These are phyloP conservation scores for Lutjanus argentimaculatus DNA, from an alignment of 2,797 vertebrate species.

Conservation along the genomic window DNA sequence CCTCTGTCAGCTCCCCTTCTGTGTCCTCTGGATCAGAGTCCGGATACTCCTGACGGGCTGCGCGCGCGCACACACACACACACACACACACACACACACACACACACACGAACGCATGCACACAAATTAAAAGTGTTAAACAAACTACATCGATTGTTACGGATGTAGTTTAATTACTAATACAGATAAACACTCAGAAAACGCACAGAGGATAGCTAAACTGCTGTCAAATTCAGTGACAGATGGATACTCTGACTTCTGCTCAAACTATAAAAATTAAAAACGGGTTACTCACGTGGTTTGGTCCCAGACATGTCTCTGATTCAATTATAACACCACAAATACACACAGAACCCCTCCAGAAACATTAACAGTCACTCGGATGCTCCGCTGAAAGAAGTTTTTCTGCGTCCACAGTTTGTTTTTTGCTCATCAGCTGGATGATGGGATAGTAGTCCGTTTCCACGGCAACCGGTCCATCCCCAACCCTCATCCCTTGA, in stretches of 20 bases:
- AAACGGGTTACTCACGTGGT: slow-evolving; percentile 69
- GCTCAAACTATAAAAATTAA: background rate
- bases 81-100: background rate
- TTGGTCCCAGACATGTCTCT: slow-evolving; percentile 74
- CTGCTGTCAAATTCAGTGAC: background rate
- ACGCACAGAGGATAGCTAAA: background rate
- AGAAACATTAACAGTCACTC: slow-evolving; percentile 53
- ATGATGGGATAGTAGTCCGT: slow-evolving; percentile 46
- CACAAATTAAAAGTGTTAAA: background rate
- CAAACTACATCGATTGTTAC: background rate
- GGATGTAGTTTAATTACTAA: background rate
- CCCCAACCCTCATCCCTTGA: slow-evolving; percentile 53
- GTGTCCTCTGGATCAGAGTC: slow-evolving; percentile 70
- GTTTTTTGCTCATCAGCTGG: slow-evolving; percentile 53
- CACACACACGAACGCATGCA: background rate
- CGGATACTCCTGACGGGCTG: slow-evolving; percentile 44
- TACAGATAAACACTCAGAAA: background rate
- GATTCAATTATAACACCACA: slow-evolving; percentile 42
- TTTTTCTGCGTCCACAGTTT: slow-evolving; percentile 25
- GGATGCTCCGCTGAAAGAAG: slow-evolving; percentile 15
- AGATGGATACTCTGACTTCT: background rate
- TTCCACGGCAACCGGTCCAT: slow-evolving; percentile 67
- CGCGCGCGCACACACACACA: slow-evolving; percentile 6
- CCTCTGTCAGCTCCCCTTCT: slow-evolving; percentile 70
- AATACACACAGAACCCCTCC: slow-evolving; percentile 25